Evolutionary conservation across 2,113 vertebrate genomes (phyloP), one percentile per base, ranked within the genome.

Genomic region (Cathartes aura): DNA sequence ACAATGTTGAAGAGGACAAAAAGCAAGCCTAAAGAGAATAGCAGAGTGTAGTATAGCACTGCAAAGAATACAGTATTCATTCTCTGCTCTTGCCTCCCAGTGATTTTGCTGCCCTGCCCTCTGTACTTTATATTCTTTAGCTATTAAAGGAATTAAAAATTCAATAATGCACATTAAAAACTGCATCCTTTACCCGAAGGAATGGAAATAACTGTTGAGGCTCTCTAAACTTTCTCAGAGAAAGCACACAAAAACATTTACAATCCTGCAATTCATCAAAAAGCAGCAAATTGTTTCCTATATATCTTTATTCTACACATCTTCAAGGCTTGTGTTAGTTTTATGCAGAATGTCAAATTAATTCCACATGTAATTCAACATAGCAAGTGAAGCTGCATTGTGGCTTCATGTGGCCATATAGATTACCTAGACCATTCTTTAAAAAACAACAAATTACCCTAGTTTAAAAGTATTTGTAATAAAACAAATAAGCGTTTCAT

Each of bases 401-500:
- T 34, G 78, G 67, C 55, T 95, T 95, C 78, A 40, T 74, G 18
- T 72, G 76, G 22, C 24, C 81, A n/a, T 93, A 91, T 70, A 85
- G 87, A 95, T 90, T 91, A 90, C 95, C 73, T 91, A 90, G 84
- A 50, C 71, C 92, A 47, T 88, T 98, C 72, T 97, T 97, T 95
- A 95, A 96, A 96, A 96, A 97, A 90, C 96, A 97, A 89, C 87
- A 86, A 87, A 92, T 93, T 95, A 91, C 71, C 6, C 8, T 67
- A 94, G 62, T 96, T 95, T 89, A 92, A 92, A 97, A 97, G 80
- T 89, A 96, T 87, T 92, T 94, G 86, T 80, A 94, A 93, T 96
- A 94, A 97, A 97, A 93, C 53, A 97, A 97, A 90, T 93, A 96
- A 98, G 68, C 0, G 0, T 95, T 97, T 97, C 90, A 96, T 97